Base-by-base conservation (phyloP, 1,140 invertebrate genomes). In the Brachionus asplanchnoidis region DNA sequence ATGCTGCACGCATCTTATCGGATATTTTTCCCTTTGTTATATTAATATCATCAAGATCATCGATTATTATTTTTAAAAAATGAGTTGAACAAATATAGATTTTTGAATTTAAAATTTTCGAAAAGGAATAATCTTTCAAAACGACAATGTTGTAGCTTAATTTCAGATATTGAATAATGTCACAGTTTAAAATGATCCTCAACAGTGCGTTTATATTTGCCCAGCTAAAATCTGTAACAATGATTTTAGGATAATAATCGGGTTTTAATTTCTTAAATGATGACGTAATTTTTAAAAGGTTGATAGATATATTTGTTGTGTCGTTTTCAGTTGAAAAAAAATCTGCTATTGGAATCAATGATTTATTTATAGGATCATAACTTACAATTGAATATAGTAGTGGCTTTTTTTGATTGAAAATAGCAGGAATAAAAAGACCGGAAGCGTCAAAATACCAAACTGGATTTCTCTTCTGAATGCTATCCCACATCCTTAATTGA, bases 361-460 rank as follows among this genome's bases (percentile, higher is more conserved):
- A 68, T 32, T 68, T 68, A 32, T 26, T 32, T 12, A 68, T 68
- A 28, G 65, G 65, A 68, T 68, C 65, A 36, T 68, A 36, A 36
- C 65, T 32, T 26, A 68, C 65, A 68, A 68, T 68, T 32, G 65
- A 68, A 68, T 32, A 68, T 68, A 68, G 23, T 12, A 68, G 28
- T 68, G 65, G 65, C 65, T 68, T 68, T 68, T 26, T 32, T 68
- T 68, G 65, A 68, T 68, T 36, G 28, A 32, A 32, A 32, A 68
- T 68, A 32, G 23, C 65, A 68, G 23, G 23, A 26, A 68, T 32
- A 68, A 68, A 68, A 32, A 68, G 65, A 12, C 65, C 65, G 65
- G 65, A 68, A 32, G 65, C 65, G 28, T 68, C 65, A 68, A 68
- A 68, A 68, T 68, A n/a, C 65, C 65, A 68, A 32, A 68, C 65